Base-by-base conservation (phyloP, 2,888 invertebrate genomes). In the Lissocephala sabroskyi region DNA sequence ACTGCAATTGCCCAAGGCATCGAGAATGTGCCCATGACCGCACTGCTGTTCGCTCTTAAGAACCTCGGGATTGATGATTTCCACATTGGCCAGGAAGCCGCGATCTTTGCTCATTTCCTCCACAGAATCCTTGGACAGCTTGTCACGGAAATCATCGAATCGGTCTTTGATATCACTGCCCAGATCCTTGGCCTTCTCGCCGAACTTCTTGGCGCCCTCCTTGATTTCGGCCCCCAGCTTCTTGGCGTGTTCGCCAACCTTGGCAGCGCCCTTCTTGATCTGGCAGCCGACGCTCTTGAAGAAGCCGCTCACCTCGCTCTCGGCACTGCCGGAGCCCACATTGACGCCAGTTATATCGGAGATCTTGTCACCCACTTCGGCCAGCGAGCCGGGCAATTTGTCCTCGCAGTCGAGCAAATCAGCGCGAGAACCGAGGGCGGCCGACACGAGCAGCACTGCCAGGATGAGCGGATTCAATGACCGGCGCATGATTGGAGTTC, bases 1-100 rank as follows among this genome's bases (percentile, higher is more conserved):
- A 48, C 79, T 78, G 65, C 82, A 82, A 52, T 80, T 81, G 48
- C 82, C 82, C 71, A 82, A 77, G 10, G 80, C 80, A 45, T 82
- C 83, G 35, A 82, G 58, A 35, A 82, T 80, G 56, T 82, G 79
- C 1, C 83, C 82, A 36, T 80, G 80, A 10, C 82, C 82, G 53
- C 82, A 82, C 40, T 78, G 75, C 28, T 81, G 80, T 42, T 82
- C 81, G 10, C 80, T 78, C 57, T 78, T 81, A 18, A 81, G 62
- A 3, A 79, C 54, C 46, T 82, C 82, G 0, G 82, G 79, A 62
- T 82, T 73, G 28, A 82, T 81, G 2, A 82, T 52, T 54, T 82
- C 82, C 7, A 81, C 80, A 49, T 79, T 80, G 50, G 73, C 78
- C 4, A 74, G 32, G 2, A 80, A 61, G 40, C 59, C 63, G 14